Percentiles rank a stretch among this genome's conserved stretches.
These are phyloP conservation scores for Zootoca vivipara DNA, from an alignment of 2,113 vertebrate species.

Conservation along the genomic window DNA sequence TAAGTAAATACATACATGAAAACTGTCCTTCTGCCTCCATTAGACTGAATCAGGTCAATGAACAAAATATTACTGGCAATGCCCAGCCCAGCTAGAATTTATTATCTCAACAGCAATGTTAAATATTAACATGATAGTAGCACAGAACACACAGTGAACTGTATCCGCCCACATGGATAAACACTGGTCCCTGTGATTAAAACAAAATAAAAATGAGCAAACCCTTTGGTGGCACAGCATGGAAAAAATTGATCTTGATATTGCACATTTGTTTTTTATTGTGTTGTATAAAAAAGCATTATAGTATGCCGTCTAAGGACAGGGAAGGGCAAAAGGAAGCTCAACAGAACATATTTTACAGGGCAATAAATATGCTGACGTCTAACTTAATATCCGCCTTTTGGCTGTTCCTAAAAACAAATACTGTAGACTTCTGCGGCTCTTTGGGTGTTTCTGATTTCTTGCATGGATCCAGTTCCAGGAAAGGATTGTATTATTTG, in stretches of 20 bases:
- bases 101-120: slow-evolving; percentile 47
- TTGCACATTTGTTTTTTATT: slow-evolving; percentile 49
- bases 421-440: neutral
- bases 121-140: slow-evolving; percentile 57
- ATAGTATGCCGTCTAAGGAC: slow-evolving; percentile 52
- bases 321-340: slow-evolving; percentile 58
- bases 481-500: neutral
- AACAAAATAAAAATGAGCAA: slow-evolving; percentile 58
- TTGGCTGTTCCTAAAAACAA: slow-evolving; percentile 49
- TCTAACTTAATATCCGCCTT: slow-evolving; percentile 37
- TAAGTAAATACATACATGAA: neutral
- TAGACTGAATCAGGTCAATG: slow-evolving; percentile 26
- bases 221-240: slow-evolving; percentile 55
- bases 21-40: neutral
- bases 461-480: slow-evolving; percentile 1
- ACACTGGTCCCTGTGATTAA: slow-evolving; percentile 65
- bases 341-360: slow-evolving; percentile 56
- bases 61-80: slow-evolving; percentile 37
- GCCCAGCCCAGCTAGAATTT: slow-evolving; percentile 46
- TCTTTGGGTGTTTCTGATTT: slow-evolving; percentile 43
- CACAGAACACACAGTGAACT: slow-evolving; percentile 38
- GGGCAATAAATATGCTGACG: slow-evolving; percentile 59
- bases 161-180: slow-evolving; percentile 68
- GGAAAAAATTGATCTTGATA: slow-evolving; percentile 52
- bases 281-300: slow-evolving; percentile 46